Evolutionary conservation across 1,140 invertebrate species (phyloP), one percentile per base, ranked within the genome.

Genomic region (Drosophila tsacasi): DNA sequence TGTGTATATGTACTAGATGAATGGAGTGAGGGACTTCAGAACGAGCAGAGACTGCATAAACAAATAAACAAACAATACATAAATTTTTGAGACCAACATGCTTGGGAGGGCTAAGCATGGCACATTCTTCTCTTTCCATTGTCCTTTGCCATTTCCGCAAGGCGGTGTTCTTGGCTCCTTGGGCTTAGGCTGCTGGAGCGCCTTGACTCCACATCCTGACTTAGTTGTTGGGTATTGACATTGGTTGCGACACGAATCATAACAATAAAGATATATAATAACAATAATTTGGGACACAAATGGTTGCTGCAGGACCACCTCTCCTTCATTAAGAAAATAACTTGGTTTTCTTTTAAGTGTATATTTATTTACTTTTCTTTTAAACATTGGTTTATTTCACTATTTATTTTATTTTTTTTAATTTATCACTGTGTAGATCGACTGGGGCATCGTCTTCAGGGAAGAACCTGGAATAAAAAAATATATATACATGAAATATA

Each of bases 1-100:
- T 32, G 59, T 42, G 47, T 25, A 50, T 50, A 37, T 25, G 47
- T 32, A 46, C 15, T 37, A 39, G n/a, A 25, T 47, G 59, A 40
- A 19, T 55, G 50, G 35, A 44, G 50, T 55, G 40, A 63, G 50
- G 19, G 47, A 23, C 37, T 35, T 49, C 40, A 37, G 76, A 73
- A 67, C 58, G 65, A 75, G 79, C 61, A 80, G 77, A 89, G 84
- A 87, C 80, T 87, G 84, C 84, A 87, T 87, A 89, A 87, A 76
- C 83, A 89, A 89, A 89, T 87, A 89, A 87, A 89, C 84, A 89
- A 87, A 87, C 81, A 87, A 89, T 81, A 83, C 84, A 87, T 87
- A 87, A 87, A 87, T 87, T 89, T 84, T 89, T 61, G 75, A 69
- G 59, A 79, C 49, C 65, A 59, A 63, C 59, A 71, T 44, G 46